These are phyloP conservation scores for Xenentodon cancila DNA, from an alignment of 2,797 vertebrate genomes.

Conservation along the genomic window DNA sequence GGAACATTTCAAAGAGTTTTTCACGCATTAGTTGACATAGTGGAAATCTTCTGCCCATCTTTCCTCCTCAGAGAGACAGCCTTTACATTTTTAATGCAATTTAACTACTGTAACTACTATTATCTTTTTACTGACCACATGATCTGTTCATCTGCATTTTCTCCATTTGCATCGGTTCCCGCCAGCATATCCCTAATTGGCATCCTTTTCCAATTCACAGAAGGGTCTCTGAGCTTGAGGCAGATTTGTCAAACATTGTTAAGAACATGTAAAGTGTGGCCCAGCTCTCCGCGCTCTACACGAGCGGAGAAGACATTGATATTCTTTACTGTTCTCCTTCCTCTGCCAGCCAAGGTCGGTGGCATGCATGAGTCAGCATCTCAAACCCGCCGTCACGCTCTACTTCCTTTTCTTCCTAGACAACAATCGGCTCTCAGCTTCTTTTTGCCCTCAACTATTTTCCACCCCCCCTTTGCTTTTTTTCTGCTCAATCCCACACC, in stretches of 20 bases:
- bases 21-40: too few relatives aligned
- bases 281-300: constrained; percentile 6
- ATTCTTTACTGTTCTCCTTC: constrained; percentile 40
- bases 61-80: too few relatives aligned
- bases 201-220: neutral
- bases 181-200: neutral
- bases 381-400: constrained; percentile 52
- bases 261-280: constrained; percentile 17
- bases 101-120: too few relatives aligned
- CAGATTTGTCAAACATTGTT: constrained; percentile 23
- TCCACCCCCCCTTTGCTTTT: neutral
- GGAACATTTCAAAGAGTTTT: too few relatives aligned
- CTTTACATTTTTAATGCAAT: too few relatives aligned
- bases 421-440: constrained; percentile 29
- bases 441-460: constrained; percentile 13
- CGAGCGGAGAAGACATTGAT: constrained; percentile 36
- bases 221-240: neutral
- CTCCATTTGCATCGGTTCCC: too few relatives aligned
- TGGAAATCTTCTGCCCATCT: too few relatives aligned
- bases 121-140: neutral
- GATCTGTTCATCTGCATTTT: neutral
- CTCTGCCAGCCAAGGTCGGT: constrained; percentile 56
- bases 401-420: constrained; percentile 36
- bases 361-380: constrained; percentile 62
- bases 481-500: neutral